Evolutionary conservation across 1,140 invertebrate genomes (phyloP).

Genomic region (Leptinotarsa texana): DNA sequence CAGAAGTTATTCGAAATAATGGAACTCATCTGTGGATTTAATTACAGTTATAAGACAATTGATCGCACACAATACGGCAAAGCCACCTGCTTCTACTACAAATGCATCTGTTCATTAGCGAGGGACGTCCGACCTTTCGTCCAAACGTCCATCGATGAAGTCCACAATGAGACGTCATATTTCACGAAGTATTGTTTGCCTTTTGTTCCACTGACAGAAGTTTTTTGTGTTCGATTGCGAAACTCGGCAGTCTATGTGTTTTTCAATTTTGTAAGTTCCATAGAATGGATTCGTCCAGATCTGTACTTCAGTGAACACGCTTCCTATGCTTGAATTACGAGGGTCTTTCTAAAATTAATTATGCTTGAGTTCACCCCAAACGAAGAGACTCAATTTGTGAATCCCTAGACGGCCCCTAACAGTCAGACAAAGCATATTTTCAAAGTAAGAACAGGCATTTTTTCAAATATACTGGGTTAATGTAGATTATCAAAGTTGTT

Average conservation of each 20-base stretch:
- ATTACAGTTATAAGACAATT: neutral
- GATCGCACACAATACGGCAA: neutral
- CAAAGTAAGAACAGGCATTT: too few species aligned
- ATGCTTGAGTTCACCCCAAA: too few species aligned
- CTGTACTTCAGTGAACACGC: too few species aligned
- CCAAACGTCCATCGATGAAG: constrained; percentile 1
- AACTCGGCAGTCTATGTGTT: neutral
- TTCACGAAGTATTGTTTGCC: constrained; percentile 11
- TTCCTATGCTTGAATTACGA: too few species aligned
- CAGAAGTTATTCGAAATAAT: neutral
- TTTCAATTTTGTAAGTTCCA: neutral
- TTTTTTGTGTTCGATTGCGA: neutral
- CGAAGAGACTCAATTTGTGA: too few species aligned
- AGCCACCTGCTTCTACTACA: neutral
- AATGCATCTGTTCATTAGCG: constrained; percentile 8
- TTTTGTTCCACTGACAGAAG: neutral
- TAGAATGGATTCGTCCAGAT: too few species aligned
- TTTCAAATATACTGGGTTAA: too few species aligned
- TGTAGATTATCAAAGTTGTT: too few species aligned
- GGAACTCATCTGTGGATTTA: neutral
- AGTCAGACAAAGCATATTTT: too few species aligned
- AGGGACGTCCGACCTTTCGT: neutral
- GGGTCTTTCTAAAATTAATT: too few species aligned
- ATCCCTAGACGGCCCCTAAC: too few species aligned
- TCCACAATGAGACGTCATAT: constrained; percentile 12